Base-by-base conservation (phyloP, 2,888 invertebrate species). In the Euclidia mi region DNA sequence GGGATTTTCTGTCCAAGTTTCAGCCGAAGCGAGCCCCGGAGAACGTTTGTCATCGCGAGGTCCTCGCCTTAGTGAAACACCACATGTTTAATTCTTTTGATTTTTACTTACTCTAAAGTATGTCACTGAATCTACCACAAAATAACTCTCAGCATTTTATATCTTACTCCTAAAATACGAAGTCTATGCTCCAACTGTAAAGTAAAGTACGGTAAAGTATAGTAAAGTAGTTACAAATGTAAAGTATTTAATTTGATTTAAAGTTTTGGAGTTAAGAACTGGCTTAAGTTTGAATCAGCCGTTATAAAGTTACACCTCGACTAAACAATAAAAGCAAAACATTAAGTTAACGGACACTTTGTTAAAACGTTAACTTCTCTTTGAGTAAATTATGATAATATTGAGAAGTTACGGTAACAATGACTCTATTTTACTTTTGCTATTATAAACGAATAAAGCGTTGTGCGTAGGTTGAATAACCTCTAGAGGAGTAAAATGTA, bases 41-140 rank as follows among this genome's bases (percentile, higher is more conserved):
- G 85, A 85, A 70, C 81, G 79, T 88, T 88, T 84, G 84, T 88
- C 86, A 86, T 81, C 69, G 49, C 75, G 17, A 40, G 50, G 44
- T 49, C 44, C 49, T 56, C 52, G 52, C 52, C 68, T 60, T 50
- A 49, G 49, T 64, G 56, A 69, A 64, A 68, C 60, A 75, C 52
- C 55, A 61, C 70, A 73, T 73, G 61, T 75, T 72, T 78, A 79
- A 82, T 80, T 77, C 76, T 74, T 74, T 69, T 79, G 65, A 75
- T 79, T 79, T 76, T 76, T 74, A 68, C 68, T 77, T 69, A 70
- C 73, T 73, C 67, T 66, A 62, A 25, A 25, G 20, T 64, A 56
- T 58, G n/a, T 17, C 32, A n/a, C n/a, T 29, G 20, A 40, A 11
- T 47, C 49, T 45, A 29, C 28, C 3, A 9, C 9, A 2, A 40